phyloP scores from a whole-genome alignment of 2,797 vertebrate species.

The Erpetoichthys calabaricus region DNA sequence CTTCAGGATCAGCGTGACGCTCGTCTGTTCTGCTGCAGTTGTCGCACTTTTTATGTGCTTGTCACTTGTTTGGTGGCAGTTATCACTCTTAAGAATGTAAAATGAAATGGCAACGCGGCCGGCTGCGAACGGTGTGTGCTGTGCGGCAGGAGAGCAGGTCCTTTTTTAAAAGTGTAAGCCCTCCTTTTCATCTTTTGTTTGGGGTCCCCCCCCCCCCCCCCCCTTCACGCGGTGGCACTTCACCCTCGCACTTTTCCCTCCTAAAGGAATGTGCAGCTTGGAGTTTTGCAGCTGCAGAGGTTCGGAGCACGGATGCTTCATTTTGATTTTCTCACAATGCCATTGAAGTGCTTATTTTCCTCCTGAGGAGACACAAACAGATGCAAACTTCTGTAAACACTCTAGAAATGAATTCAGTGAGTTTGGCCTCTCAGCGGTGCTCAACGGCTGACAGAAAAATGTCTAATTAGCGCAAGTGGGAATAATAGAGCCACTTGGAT shows the following conservation, averaged over 20 bases:
- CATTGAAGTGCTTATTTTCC: slow-evolving; percentile 74
- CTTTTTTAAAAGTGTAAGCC: too few species aligned
- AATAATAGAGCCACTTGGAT: slow-evolving; percentile 72
- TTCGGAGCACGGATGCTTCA: slow-evolving; percentile 49
- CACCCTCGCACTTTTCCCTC: background rate
- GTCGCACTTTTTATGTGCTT: too few species aligned
- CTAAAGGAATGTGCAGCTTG: slow-evolving; percentile 17
- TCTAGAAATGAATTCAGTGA: slow-evolving; percentile 69
- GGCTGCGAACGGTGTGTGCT: too few species aligned
- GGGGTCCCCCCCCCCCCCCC: too few species aligned
- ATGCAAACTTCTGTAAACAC: slow-evolving; percentile 76
- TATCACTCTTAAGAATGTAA: too few species aligned
- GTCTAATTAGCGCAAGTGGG: slow-evolving; percentile 74
- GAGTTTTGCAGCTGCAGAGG: slow-evolving; percentile 54
- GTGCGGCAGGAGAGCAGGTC: too few species aligned
- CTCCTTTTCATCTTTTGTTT: too few species aligned
- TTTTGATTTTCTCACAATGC: slow-evolving; percentile 59
- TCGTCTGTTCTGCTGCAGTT: too few species aligned
- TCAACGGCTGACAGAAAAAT: slow-evolving; percentile 73
- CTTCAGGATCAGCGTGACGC: too few species aligned
- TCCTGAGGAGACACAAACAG: slow-evolving; percentile 72
- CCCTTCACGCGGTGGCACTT: background rate
- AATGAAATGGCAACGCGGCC: too few species aligned
- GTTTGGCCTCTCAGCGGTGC: slow-evolving; percentile 64
- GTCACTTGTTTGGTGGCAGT: too few species aligned